Base-by-base conservation (phyloP, 2,113 vertebrate genomes). In the Oceanites oceanicus region DNA sequence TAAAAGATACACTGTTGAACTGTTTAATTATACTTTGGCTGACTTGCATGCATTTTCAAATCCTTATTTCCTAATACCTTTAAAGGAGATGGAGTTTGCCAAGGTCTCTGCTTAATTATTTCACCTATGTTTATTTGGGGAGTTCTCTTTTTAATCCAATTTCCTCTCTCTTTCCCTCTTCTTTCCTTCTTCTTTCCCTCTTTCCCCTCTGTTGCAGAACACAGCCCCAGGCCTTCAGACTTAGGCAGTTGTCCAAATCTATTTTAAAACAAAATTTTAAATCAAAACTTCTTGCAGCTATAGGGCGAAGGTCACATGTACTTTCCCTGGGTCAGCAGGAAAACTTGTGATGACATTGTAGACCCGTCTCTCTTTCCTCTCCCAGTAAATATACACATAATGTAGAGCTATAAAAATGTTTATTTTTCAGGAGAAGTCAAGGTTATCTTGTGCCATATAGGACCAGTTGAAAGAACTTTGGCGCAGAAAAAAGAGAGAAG, bases 191-290 rank as follows among this genome's bases (percentile, higher is more conserved):
- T 56, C 79, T 92, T 88, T 82, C 40, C 21, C 27, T 72, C 49
- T 70, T 56, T 70, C 14, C 34, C 20, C 23, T 36, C 59, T 63
- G 56, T 53, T 85, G 61, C 55, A 86, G 84, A 81, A 49, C 18
- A 66, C 83, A 91, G 56, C 27, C 11, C 10, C n/a, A 73, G 78
- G 70, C 86, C 81, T 73, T 91, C 59, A 56, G 50, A 70, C 13
- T 84, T 79, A 84, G 94, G 96, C 93, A 88, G 44, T 22, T 92
- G 67, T 91, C 90, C 94, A 96, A 95, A 90, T 70, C 75, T 94
- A 94, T 93, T 92, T 96, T 91, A 92, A 96, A 95, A 56, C 36
- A 86, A 67, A 61, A 81, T 86, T 95, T 94, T 68, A 85, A 78
- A 95, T 89, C 90, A 92, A 82, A 94, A 72, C 61, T 84, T 84